Base-by-base conservation (phyloP, 2,888 invertebrate species). In the Microdon myrmicae region DNA sequence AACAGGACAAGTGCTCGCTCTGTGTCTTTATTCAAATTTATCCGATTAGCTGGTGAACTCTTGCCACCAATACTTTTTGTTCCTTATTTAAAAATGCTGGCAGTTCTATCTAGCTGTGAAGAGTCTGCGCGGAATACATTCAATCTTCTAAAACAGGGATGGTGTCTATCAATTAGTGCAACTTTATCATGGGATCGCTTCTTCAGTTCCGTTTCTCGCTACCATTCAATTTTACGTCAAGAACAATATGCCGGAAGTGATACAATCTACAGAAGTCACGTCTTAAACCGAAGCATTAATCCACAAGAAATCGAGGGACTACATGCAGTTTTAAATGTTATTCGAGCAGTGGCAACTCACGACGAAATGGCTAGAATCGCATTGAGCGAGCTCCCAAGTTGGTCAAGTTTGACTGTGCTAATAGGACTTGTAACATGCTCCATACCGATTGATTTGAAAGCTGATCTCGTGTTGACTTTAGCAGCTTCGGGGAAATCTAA, bases 11-110 rank as follows among this genome's bases (percentile, higher is more conserved):
- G 83, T 3, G 85, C 88, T 0, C 84, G 89, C 45, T 86, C 91
- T 44, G 89, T 91, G 4, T 88, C 90, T 0, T 81, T 97, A 25
- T 92, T 90, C 81, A 96, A 96, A 82, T 96, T 97, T 80, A 88
- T 96, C 22, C 86, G 93, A 0, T 83, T 92, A 66, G 90, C 94
- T 29, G 94, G 95, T 32, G 94, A 94, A 79, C 84, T 92, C 74
- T 82, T 95, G 61, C 90, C 92, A 5, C 86, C 92, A 4, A 87
- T 90, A 12, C 81, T 96, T 43, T 92, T 94, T 77, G 90, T 91
- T 2, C 90, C 92, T 0, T 96, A 94, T 81, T 82, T 96, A 67
- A 88, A 87, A 69, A 93, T 96, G 87, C 83, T 96, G 69, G 86
- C 89, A 1, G 89, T 92, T 9, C 83, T 97, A 39, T 88, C 92